These are phyloP conservation scores for Stichopus chloronotus DNA, from an alignment of 35 echinoderm and acorn worm species.

Conservation along the genomic window DNA sequence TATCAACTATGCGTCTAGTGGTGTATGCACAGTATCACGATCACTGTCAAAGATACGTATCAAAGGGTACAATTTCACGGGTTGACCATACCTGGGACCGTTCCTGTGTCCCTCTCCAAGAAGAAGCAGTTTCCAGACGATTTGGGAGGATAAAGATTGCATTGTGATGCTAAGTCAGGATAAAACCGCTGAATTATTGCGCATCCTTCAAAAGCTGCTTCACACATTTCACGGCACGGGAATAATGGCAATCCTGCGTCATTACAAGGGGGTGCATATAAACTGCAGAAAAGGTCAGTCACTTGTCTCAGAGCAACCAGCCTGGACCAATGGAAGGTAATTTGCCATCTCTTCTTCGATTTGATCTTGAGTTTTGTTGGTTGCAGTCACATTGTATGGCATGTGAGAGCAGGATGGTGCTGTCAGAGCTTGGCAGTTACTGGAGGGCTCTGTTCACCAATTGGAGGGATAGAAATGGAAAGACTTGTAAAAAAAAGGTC, in stretches of 20 bases:
- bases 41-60: no score
- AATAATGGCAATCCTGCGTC: not conserved
- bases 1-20: no score
- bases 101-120: not conserved
- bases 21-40: no score
- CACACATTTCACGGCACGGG: constrained; percentile 33
- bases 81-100: not conserved
- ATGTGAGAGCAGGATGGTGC: constrained; percentile 6
- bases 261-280: constrained; percentile 25
- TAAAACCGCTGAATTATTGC: not conserved
- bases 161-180: not conserved
- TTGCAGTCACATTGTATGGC: constrained; percentile 6
- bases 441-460: not conserved
- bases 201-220: constrained; percentile 22
- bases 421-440: not conserved
- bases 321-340: not conserved
- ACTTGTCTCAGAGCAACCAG: not conserved
- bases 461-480: no score
- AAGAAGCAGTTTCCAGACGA: not conserved
- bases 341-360: constrained; percentile 9
- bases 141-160: not conserved
- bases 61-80: no score
- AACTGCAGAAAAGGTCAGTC: not conserved
- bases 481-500: no score
- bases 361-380: constrained; percentile 11